A percentile compares a stretch with the other conserved stretches of the same genome.
Evolutionary conservation across 2,888 invertebrate species (phyloP).

Genomic region (Epiblema foenella): DNA sequence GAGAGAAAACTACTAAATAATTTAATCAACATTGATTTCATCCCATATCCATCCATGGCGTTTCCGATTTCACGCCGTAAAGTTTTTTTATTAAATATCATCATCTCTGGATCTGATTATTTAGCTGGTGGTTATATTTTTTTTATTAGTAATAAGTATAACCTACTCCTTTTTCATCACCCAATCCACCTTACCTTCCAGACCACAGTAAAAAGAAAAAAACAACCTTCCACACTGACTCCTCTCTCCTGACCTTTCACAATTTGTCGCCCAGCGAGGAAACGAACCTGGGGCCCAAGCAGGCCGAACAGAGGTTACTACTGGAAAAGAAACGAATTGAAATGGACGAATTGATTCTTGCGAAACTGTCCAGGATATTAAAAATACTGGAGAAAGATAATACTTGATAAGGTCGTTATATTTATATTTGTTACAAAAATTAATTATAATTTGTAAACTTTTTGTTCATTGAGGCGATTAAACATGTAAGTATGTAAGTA

Average conservation of each 20-base stretch:
- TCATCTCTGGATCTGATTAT: no score
- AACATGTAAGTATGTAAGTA: no score
- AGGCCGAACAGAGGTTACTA: constrained; percentile 48
- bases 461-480: no score
- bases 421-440: no score
- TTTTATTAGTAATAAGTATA: no score
- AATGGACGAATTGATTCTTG: constrained; percentile 60
- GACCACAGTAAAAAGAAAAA: constrained; percentile 59
- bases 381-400: constrained; percentile 63
- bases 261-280: constrained; percentile 50
- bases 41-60: no score
- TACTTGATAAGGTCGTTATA: constrained; percentile 53
- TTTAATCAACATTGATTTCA: no score
- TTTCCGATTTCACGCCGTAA: no score
- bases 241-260: constrained; percentile 63
- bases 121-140: neutral
- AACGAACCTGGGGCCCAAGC: neutral
- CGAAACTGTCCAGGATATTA: constrained; percentile 67
- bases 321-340: constrained; percentile 55
- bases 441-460: no score
- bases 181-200: constrained; percentile 3
- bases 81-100: no score
- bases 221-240: constrained; percentile 61
- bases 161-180: neutral
- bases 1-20: no score